phyloP scores from a whole-genome alignment of 1,140 invertebrate genomes.

The Drosophila burlai region DNA sequence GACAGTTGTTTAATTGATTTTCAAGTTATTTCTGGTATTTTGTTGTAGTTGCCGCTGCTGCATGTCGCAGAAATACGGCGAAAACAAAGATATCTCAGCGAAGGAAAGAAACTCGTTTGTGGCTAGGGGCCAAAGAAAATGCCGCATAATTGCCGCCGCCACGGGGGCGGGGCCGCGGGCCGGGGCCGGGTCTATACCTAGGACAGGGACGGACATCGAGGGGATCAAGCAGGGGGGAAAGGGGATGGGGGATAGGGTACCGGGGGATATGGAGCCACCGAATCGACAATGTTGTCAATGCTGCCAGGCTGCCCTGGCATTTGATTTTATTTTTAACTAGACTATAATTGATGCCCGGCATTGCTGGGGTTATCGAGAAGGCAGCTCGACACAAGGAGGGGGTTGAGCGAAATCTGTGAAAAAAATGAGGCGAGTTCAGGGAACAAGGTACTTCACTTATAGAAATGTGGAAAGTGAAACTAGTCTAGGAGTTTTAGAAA shows the following conservation, averaged over 20 bases:
- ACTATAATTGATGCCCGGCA: conserved; percentile 63
- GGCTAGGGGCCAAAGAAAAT: conserved; percentile 72
- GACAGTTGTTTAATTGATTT: conserved; percentile 78
- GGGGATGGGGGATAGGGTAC: neutral
- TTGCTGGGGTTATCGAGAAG: conserved; percentile 46
- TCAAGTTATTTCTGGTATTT: conserved; percentile 83
- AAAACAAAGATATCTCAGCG: conserved; percentile 74
- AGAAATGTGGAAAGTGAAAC: conserved; percentile 2
- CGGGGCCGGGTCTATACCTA: neutral
- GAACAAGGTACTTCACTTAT: conserved; percentile 16
- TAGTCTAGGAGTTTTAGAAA: neutral
- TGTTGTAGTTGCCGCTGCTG: conserved; percentile 73
- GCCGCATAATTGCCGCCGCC: conserved; percentile 78
- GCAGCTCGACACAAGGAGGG: neutral
- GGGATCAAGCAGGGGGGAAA: neutral
- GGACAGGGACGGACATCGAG: conserved; percentile 5
- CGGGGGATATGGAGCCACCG: conserved; percentile 44
- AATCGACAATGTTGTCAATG: conserved; percentile 82
- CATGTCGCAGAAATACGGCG: conserved; percentile 50
- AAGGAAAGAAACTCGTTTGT: conserved; percentile 69
- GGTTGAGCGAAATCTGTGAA: conserved; percentile 1
- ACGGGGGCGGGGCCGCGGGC: conserved; percentile 51
- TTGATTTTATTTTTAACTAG: conserved; percentile 82
- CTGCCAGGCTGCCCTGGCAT: conserved; percentile 68
- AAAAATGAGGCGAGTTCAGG: conserved; percentile 31